phyloP scores from a whole-genome alignment of 2,797 vertebrate genomes.

The Hoplostethus atlanticus region DNA sequence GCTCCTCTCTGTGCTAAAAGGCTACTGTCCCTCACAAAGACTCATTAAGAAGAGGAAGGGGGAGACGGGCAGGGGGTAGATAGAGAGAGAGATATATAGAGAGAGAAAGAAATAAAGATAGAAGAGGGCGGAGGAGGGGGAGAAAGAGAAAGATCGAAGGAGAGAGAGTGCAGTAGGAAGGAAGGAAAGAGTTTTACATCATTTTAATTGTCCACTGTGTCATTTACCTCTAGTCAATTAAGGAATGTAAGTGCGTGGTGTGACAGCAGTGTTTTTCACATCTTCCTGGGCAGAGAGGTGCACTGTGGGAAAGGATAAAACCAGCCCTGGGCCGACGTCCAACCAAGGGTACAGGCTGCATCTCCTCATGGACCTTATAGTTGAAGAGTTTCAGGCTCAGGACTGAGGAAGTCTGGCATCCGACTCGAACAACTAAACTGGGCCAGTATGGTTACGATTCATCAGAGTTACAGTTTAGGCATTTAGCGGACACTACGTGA shows the following conservation, averaged over 20 bases:
- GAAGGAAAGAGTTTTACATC: slow-evolving; percentile 30
- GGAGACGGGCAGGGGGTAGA: slow-evolving; percentile 12
- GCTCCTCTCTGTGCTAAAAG: slow-evolving; percentile 71
- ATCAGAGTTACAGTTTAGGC: no score
- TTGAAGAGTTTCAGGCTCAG: no score
- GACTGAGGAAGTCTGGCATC: no score
- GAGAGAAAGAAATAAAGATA: slow-evolving; percentile 25
- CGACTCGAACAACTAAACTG: no score
- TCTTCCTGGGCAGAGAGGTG: no score
- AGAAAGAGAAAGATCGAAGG: slow-evolving; percentile 22
- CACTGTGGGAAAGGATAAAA: no score
- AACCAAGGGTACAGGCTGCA: no score
- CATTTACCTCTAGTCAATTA: slow-evolving; percentile 24
- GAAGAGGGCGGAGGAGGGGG: slow-evolving; percentile 18
- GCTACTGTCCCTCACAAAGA: slow-evolving; percentile 73
- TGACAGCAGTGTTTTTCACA: no score
- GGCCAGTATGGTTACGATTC: no score
- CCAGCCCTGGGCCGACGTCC: no score
- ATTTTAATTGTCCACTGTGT: slow-evolving; percentile 32
- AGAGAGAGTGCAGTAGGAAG: background rate
- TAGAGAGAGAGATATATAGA: slow-evolving; percentile 22
- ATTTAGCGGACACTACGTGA: no score
- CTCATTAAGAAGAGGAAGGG: slow-evolving; percentile 64
- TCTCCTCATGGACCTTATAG: no score
- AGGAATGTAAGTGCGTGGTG: background rate